Base-by-base conservation (phyloP, 2,888 invertebrate species). In the Drosophila nr. perissopoda region DNA sequence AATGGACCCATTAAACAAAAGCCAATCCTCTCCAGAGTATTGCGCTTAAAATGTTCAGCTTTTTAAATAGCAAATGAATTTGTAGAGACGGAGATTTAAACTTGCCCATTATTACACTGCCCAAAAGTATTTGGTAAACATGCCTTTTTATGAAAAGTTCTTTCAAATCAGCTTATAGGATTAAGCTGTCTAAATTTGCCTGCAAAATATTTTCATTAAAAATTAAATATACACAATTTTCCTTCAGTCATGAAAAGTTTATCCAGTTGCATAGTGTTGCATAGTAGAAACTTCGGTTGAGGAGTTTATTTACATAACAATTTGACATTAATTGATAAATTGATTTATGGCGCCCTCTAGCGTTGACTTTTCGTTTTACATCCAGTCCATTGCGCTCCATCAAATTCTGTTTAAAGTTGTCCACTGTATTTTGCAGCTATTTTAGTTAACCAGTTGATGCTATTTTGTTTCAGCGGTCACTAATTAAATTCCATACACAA, bases 241-340 rank as follows among this genome's bases (percentile, higher is more conserved):
- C 6, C n/a, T 10, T n/a, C 18, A 29, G 1, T 0, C n/a, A 7
- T 5, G 5, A 34, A 31, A 31, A 36, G 13, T 16, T 31, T 11
- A 25, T 7, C 2, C 27, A 51, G 53, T 58, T 34, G 34, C 18
- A 25, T 2, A 56, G 60, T 69, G 48, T 38, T 49, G 33, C n/a
- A n/a, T n/a, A n/a, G n/a, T n/a, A n/a, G 51, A 33, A 21, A 60
- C 52, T 58, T 52, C 54, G 63, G 63, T 49, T 60, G 38, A 5
- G 45, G 52, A 56, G 63, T 82, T 66, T 80, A 73, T 80, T 82
- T 82, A 40, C 67, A 71, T 45, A 86, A 76, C 66, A 83, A 78
- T 86, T 82, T 68, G 73, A 71, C 85, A 81, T 87, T 85, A 75
- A 82, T 78, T 82, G 69, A 60, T 75, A 74, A 82, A 86, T 88